Base-by-base conservation (phyloP, 2,888 invertebrate genomes). In the Hydraecia micacea region DNA sequence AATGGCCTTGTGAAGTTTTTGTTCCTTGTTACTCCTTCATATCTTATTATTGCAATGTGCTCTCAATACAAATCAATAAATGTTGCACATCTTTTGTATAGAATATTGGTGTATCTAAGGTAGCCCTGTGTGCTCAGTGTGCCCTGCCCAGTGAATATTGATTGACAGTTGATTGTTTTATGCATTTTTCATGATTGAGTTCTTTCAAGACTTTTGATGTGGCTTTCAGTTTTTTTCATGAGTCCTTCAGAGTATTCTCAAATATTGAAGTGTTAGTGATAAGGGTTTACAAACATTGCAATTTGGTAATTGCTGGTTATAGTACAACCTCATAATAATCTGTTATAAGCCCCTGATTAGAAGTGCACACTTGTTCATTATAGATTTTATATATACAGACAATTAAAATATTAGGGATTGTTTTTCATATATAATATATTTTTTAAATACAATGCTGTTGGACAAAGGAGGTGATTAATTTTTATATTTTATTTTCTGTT, bases 1-100 rank as follows among this genome's bases (percentile, higher is more conserved):
- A 85, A 77, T 91, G 91, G 91, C 93, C 91, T 93, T 93, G 93
- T 86, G 74, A 78, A 78, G 68, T 88, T 84, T 81, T 89, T 88
- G 85, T 86, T 87, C 86, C 89, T 88, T 89, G 81, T 88, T 81
- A 80, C 79, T 86, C 75, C 87, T 84, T 80, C 73, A 84, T 80
- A 75, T 82, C 74, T 75, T 78, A 84, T 84, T 73, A 87, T 82
- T 81, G 52, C 79, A 81, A 83, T 85, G 74, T 77, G 70, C 72
- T 65, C 65, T 58, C 13, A 75, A n/a, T 70, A 69, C 21, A 46
- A 72, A 80, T 81, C 73, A 89, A 79, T 81, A 76, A 63, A 60
- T 72, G 39, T 52, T 83, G 76, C 63, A 74, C 60, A 79, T 83
- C 11, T 73, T 58, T 66, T 52, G 11, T 60, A 13, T 36, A 55